These are phyloP conservation scores for Lasiurus cinereus DNA, from an alignment of 2,113 vertebrate species.

Conservation along the genomic window DNA sequence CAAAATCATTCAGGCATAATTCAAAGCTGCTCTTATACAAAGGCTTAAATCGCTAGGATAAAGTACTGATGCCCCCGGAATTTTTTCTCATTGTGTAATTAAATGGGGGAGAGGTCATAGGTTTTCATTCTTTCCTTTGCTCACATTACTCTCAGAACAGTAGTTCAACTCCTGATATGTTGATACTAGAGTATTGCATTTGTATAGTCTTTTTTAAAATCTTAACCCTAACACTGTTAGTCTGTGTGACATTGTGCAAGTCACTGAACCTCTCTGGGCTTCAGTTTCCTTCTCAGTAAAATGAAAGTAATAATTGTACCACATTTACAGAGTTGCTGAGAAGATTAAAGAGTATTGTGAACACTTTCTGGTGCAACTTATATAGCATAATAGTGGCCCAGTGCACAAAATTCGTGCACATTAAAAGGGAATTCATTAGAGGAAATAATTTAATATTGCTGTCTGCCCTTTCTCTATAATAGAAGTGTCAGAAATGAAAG, in stretches of 20 bases:
- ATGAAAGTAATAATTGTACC: not conserved
- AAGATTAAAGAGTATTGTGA: not conserved
- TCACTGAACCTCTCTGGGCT: not conserved
- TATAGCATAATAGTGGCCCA: not conserved
- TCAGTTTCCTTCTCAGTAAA: not conserved
- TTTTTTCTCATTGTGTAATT: slow-evolving; percentile 27
- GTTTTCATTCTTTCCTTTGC: slow-evolving; percentile 45
- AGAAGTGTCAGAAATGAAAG: too few relatives aligned
- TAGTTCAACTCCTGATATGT: slow-evolving; percentile 16
- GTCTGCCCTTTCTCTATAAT: too few relatives aligned
- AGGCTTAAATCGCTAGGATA: slow-evolving; percentile 16
- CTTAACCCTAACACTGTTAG: not conserved
- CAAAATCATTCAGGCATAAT: slow-evolving; percentile 33
- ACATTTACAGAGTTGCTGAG: not conserved
- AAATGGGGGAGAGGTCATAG: slow-evolving; percentile 1
- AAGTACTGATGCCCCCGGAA: slow-evolving; percentile 21
- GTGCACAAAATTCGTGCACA: too few relatives aligned
- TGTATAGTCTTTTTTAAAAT: not conserved
- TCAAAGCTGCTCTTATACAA: slow-evolving; percentile 55
- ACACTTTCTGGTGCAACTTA: not conserved
- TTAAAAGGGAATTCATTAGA: too few relatives aligned
- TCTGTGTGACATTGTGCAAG: not conserved
- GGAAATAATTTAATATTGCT: too few relatives aligned
- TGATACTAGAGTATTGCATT: not conserved
- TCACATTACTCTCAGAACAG: slow-evolving; percentile 18